A percentile compares a stretch with the other conserved stretches of the same genome.
phyloP scores from a whole-genome alignment of 2,888 invertebrate species.

The Temnothorax unifasciatus region DNA sequence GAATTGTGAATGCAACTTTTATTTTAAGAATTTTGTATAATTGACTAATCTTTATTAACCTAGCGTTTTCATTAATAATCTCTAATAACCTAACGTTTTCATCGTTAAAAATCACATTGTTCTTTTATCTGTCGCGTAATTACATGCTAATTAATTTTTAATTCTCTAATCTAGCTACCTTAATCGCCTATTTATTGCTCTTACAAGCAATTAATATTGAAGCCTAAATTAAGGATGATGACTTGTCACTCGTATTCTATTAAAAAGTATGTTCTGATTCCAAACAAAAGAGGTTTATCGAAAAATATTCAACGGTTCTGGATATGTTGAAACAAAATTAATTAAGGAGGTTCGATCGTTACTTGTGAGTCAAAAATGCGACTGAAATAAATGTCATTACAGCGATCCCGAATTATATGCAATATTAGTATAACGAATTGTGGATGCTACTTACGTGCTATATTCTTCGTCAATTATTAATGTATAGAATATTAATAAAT shows the following conservation, averaged over 20 bases:
- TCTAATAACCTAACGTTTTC: neutral
- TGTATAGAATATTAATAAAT: no score
- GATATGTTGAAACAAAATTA: neutral
- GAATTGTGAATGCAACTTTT: neutral
- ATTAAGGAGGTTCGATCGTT: no score
- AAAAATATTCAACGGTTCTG: neutral
- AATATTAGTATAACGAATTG: no score
- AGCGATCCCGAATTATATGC: no score
- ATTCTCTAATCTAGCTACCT: neutral
- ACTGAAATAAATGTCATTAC: no score
- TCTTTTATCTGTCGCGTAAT: neutral
- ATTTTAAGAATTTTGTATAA: neutral
- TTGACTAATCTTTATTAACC: neutral
- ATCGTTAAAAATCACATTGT: neutral
- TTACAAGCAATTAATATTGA: conserved; percentile 38
- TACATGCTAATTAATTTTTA: neutral
- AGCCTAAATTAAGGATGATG: neutral
- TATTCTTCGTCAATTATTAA: no score
- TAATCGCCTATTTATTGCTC: neutral
- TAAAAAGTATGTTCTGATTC: neutral
- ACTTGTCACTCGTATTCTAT: neutral
- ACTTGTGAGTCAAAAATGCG: no score
- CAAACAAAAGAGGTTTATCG: neutral
- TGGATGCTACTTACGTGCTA: no score
- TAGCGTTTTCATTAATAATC: neutral